Percentiles rank a stretch among this genome's conserved stretches.
These are phyloP conservation scores for Larimichthys polyactis DNA, from an alignment of 2,113 vertebrate genomes.

Conservation along the genomic window DNA sequence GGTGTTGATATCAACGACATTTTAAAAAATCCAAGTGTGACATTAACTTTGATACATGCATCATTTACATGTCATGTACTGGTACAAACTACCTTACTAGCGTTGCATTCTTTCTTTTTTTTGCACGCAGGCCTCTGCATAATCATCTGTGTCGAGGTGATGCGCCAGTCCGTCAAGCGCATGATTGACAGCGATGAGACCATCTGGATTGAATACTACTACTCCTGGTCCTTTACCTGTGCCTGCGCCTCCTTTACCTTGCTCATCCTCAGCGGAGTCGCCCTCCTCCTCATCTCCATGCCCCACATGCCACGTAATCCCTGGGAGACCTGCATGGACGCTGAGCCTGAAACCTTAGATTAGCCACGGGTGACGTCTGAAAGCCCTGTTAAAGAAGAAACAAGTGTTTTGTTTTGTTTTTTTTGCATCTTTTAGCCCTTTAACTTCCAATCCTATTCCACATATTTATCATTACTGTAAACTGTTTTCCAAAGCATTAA, in stretches of 20 bases:
- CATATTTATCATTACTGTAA: neutral
- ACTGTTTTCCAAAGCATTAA: conserved; percentile 22
- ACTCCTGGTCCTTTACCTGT: conserved; percentile 96
- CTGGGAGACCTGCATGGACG: conserved; percentile 99
- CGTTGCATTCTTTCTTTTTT: conserved; percentile 7
- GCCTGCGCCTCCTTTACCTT: conserved; percentile 92
- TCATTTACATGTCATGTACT: no score
- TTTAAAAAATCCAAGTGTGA: conserved; percentile 23
- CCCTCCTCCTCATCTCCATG: conserved; percentile 94
- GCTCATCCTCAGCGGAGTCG: conserved; percentile 91
- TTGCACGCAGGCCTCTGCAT: conserved; percentile 90
- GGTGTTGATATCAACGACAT: no score
- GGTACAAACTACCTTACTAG: neutral
- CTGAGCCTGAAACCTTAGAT: conserved; percentile 89
- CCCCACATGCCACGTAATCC: conserved; percentile 98
- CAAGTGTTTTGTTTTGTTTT: neutral
- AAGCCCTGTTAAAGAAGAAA: neutral
- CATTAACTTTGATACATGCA: conserved; percentile 32
- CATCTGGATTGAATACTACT: conserved; percentile 93
- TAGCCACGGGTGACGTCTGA: conserved; percentile 55
- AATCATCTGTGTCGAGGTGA: conserved; percentile 96
- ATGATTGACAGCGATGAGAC: conserved; percentile 97
- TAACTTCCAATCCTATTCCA: neutral
- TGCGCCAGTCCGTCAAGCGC: conserved; percentile 95
- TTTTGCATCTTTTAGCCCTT: conserved; percentile 28